These are phyloP conservation scores for Tachyglossus aculeatus DNA, from an alignment of 2,797 vertebrate genomes.

Conservation along the genomic window DNA sequence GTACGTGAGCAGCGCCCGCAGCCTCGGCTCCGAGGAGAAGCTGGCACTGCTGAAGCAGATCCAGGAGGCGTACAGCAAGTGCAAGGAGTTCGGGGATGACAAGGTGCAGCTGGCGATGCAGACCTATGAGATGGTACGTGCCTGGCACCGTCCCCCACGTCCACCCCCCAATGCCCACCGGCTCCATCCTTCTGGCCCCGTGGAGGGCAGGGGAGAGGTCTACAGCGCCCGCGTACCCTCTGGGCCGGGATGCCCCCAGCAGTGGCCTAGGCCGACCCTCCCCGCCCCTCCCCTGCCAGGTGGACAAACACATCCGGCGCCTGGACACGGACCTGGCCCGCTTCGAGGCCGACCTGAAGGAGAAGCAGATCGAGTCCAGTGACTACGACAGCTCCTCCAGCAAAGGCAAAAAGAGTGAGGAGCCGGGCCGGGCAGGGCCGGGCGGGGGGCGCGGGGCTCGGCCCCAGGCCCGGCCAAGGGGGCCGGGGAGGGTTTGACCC, in stretches of 20 bases:
- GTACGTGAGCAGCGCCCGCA: conserved; percentile 90
- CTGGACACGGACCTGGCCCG: conserved; percentile 95
- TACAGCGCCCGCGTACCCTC: too few species aligned
- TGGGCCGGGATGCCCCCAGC: too few species aligned
- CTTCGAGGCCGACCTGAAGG: conserved; percentile 96
- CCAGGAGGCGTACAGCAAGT: conserved; percentile 94
- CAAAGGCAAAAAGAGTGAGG: conserved; percentile 95
- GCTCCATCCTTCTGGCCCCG: neutral
- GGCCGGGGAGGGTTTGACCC: conserved; percentile 11
- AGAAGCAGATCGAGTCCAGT: conserved; percentile 95
- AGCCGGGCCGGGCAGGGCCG: conserved; percentile 29
- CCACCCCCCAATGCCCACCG: fast-evolving
- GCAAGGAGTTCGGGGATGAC: conserved; percentile 97
- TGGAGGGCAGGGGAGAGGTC: too few species aligned
- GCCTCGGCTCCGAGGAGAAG: conserved; percentile 90
- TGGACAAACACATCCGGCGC: conserved; percentile 96
- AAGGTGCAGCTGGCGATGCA: conserved; percentile 99
- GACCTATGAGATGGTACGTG: conserved; percentile 96
- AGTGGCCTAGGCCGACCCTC: neutral
- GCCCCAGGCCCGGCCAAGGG: too few species aligned
- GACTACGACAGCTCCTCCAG: conserved; percentile 96
- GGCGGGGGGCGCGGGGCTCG: neutral
- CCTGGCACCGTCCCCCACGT: neutral
- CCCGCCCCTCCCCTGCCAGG: conserved; percentile 68
- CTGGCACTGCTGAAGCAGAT: conserved; percentile 94